Conservation (phyloP, 1,140 invertebrate genomes). For the Microplitis mediator region DNA sequence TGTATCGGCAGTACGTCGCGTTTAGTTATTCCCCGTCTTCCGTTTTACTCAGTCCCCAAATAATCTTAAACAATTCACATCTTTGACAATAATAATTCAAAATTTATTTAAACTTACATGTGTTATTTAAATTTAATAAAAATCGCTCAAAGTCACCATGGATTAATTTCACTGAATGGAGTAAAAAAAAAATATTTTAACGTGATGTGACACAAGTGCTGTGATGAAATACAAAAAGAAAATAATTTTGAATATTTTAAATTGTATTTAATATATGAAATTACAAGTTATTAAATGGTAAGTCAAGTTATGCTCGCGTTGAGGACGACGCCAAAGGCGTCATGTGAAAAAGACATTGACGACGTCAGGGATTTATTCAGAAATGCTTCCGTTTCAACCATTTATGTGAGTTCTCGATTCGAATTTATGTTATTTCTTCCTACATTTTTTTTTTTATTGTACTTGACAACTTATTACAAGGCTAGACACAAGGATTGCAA, state of each 20-base stretch:
- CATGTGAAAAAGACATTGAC: slow-evolving; percentile 53
- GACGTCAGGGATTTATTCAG: slow-evolving; percentile 60
- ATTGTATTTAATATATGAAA: not conserved
- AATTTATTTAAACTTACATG: too few relatives aligned
- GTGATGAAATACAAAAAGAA: slow-evolving; percentile 3
- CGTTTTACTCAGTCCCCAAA: slow-evolving; percentile 22
- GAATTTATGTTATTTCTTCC: slow-evolving; percentile 1
- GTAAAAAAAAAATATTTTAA: not conserved
- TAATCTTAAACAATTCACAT: too few relatives aligned
- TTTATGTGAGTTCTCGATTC: slow-evolving; percentile 55
- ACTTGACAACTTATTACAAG: too few relatives aligned
- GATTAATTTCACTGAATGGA: not conserved
- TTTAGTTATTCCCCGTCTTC: slow-evolving; percentile 41
- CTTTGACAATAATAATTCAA: too few relatives aligned
- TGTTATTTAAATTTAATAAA: not conserved
- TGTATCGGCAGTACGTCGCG: slow-evolving; percentile 36
- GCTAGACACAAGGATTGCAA: too few relatives aligned
- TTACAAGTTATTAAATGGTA: slow-evolving; percentile 37
- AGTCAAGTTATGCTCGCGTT: slow-evolving; percentile 56
- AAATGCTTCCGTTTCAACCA: slow-evolving; percentile 56
- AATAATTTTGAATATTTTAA: not conserved
- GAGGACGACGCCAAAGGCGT: slow-evolving; percentile 47
- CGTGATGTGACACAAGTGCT: not conserved
- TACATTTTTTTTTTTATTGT: not conserved
- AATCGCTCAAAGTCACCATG: not conserved